Percentiles rank a stretch among this genome's conserved stretches.
Conservation (phyloP, 2,113 vertebrate genomes). For the Trachemys scripta region DNA sequence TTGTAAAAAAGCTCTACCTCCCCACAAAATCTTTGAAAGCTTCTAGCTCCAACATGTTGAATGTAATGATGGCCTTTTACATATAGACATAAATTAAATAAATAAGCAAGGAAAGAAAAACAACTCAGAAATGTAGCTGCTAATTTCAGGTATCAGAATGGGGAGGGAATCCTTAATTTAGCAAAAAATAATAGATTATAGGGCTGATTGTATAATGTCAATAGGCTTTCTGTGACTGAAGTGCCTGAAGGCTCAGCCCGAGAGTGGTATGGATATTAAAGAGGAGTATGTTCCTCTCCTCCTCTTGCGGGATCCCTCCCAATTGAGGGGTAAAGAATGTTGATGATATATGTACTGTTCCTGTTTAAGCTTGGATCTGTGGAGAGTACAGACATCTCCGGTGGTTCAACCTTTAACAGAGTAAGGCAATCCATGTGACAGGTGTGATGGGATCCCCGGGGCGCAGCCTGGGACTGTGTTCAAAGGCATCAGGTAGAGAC, state of each 20-base stretch:
- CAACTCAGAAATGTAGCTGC: not conserved
- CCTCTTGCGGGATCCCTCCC: not conserved
- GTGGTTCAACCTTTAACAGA: not conserved
- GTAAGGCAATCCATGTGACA: not conserved
- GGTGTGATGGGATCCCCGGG: too few relatives aligned
- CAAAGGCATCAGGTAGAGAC: too few relatives aligned
- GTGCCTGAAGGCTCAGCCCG: not conserved
- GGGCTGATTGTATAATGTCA: not conserved
- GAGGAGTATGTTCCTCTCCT: not conserved
- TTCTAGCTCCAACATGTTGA: not conserved
- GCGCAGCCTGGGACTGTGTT: too few relatives aligned
- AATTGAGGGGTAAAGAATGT: not conserved
- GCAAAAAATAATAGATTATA: not conserved
- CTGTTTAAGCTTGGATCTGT: not conserved
- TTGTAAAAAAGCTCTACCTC: not conserved
- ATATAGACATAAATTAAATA: not conserved
- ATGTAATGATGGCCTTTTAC: not conserved
- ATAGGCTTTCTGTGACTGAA: not conserved
- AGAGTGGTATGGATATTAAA: not conserved
- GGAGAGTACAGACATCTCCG: not conserved
- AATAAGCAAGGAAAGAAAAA: not conserved
- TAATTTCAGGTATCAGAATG: not conserved
- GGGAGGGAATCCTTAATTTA: not conserved
- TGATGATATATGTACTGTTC: not conserved
- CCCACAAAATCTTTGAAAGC: not conserved